Conservation (phyloP, 2,888 invertebrate species). For the Polydrusus tereticollis region DNA sequence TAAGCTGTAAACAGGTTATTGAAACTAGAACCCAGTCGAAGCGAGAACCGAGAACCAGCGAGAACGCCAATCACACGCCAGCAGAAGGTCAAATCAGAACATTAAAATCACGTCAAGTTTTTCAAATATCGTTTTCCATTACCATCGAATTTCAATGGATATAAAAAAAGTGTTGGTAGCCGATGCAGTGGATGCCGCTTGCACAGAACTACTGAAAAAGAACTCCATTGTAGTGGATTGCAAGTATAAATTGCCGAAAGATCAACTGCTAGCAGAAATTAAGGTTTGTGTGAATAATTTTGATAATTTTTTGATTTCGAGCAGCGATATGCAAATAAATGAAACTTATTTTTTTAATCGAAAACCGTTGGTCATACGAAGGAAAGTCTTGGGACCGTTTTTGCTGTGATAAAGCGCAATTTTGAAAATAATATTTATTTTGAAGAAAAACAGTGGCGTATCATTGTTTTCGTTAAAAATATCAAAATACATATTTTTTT, state of each 20-base stretch:
- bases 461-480: no score
- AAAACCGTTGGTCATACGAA: no score
- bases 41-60: not conserved
- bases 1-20: slow-evolving; percentile 34
- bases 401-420: no score
- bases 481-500: no score
- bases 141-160: slow-evolving; percentile 63
- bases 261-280: slow-evolving; percentile 85
- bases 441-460: no score
- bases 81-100: slow-evolving; percentile 10
- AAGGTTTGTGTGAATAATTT: slow-evolving; percentile 73
- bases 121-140: not conserved
- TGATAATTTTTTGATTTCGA: not conserved
- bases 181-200: slow-evolving; percentile 91
- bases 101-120: not conserved
- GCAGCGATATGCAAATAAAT: no score
- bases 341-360: no score
- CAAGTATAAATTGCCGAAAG: slow-evolving; percentile 82
- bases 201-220: slow-evolving; percentile 82
- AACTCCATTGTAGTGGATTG: slow-evolving; percentile 85
- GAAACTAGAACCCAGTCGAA: slow-evolving; percentile 5
- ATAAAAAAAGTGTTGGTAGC: slow-evolving; percentile 89
- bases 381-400: no score
- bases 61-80: slow-evolving; percentile 5
- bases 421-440: no score